These are phyloP conservation scores for Eurytemora carolleeae DNA, from an alignment of 1,140 invertebrate genomes.

Conservation along the genomic window DNA sequence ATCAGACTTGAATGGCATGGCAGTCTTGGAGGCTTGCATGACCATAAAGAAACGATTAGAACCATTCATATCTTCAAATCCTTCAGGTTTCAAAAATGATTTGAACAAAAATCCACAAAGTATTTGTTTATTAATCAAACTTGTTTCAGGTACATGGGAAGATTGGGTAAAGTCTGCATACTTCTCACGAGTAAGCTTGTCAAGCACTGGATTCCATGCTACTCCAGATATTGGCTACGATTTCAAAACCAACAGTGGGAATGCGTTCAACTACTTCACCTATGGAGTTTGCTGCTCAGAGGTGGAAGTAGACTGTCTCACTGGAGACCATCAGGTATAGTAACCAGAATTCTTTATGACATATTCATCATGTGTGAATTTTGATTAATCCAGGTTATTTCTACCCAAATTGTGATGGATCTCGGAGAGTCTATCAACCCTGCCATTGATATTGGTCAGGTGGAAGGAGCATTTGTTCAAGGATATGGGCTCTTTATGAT, in stretches of 20 bases:
- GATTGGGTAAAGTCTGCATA: conserved; percentile 65
- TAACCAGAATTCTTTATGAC: background rate
- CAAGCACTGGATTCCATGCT: conserved; percentile 61
- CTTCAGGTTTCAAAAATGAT: conserved; percentile 28
- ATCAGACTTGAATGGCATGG: conserved; percentile 88
- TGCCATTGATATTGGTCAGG: conserved; percentile 85
- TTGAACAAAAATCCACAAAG: background rate
- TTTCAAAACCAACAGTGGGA: conserved; percentile 44
- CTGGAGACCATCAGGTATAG: conserved; percentile 55
- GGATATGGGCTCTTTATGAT: conserved; percentile 77
- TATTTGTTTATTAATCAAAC: background rate
- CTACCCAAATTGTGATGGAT: conserved; percentile 89
- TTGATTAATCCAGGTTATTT: conserved; percentile 38
- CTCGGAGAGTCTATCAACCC: conserved; percentile 77
- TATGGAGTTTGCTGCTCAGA: conserved; percentile 55
- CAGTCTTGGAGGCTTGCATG: conserved; percentile 67
- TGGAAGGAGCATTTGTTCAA: conserved; percentile 82
- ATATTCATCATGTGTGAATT: background rate
- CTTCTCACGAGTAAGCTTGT: conserved; percentile 52
- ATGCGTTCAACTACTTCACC: conserved; percentile 55
- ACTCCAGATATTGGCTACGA: conserved; percentile 59
- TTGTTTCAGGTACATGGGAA: conserved; percentile 43
- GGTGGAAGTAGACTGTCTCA: conserved; percentile 70
- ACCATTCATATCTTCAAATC: conserved; percentile 52
- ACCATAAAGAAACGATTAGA: conserved; percentile 50